A percentile compares a stretch with the other conserved stretches of the same genome.
Evolutionary conservation across 2,888 invertebrate species (phyloP).

Genomic region (Brenthis daphne): DNA sequence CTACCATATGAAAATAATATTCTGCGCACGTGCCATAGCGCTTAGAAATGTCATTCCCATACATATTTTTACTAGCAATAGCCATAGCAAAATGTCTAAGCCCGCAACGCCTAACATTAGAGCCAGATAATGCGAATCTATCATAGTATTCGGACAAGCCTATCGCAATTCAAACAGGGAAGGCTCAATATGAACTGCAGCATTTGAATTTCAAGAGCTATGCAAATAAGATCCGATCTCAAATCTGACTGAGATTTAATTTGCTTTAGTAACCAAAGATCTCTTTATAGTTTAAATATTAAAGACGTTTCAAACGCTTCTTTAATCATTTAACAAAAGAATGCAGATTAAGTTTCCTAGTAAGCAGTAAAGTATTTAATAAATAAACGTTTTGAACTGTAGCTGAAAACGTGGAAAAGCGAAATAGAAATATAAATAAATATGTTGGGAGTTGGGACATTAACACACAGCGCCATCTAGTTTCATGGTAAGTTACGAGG

Average conservation of each 20-base stretch:
- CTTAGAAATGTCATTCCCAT: too few species aligned
- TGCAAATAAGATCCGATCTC: slow-evolving; percentile 74
- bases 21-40: too few species aligned
- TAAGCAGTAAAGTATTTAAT: too few species aligned
- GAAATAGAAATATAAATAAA: too few species aligned
- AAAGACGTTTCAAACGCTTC: background rate
- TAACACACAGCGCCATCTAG: too few species aligned
- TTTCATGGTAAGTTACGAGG: too few species aligned
- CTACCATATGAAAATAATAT: too few species aligned
- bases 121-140: background rate
- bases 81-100: too few species aligned
- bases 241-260: slow-evolving; percentile 57
- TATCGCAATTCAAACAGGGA: slow-evolving; percentile 43
- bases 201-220: slow-evolving; percentile 80
- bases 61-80: too few species aligned
- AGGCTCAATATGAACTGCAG: slow-evolving; percentile 74
- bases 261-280: slow-evolving; percentile 47
- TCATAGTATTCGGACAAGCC: slow-evolving; percentile 1
- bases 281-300: background rate
- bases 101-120: background rate
- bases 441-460: too few species aligned
- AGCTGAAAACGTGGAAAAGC: too few species aligned
- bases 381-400: too few species aligned
- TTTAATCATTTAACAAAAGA: background rate
- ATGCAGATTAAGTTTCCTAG: background rate